Evolutionary conservation across 2,797 vertebrate species (phyloP), one percentile per base, ranked within the genome.

Genomic region (Premnoplex brunnescens): DNA sequence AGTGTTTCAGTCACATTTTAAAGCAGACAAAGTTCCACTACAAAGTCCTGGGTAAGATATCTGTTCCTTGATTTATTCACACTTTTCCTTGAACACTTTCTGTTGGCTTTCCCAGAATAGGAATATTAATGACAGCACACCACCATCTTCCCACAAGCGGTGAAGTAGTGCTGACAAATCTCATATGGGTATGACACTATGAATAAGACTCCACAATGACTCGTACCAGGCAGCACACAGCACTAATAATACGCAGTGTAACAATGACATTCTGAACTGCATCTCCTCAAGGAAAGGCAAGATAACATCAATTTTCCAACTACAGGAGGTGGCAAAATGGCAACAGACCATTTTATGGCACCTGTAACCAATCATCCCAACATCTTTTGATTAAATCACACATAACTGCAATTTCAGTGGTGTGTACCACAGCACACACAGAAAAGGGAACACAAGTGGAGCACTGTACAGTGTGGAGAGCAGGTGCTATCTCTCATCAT

Each of bases 391-490:
- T 46, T 66, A 48, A 41, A 17, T 41, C n/a, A 37, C n/a, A 7
- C 20, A 28, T 0, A 0, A 19, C 4, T 41, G 26, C 16, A 62
- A 23, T 37, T 74, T 72, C 59, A 87, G 15, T 16, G 28, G 17
- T 0, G 2, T 8, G 4, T 11, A 41, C 13, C 51, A 26, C 26
- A 54, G 39, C 0, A 0, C 16, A 23, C 0, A 0, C 19, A 58
- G 43, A 32, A 59, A 83, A 89, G 17, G 49, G 20, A 15, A 3
- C 30, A 12, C 32, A 82, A 71, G 22, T 3, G 10, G 20, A 72
- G 26, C 26, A 30, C 6, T 15, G 7, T 12, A 2, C 4, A 2
- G 4, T 43, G 41, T 21, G 41, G 69, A 71, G 54, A 77, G 19
- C 8, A 73, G 43, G 17, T 56, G 19, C 18, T 62, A 46, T 26